phyloP scores from a whole-genome alignment of 2,113 vertebrate genomes.

The Ranitomeya variabilis region DNA sequence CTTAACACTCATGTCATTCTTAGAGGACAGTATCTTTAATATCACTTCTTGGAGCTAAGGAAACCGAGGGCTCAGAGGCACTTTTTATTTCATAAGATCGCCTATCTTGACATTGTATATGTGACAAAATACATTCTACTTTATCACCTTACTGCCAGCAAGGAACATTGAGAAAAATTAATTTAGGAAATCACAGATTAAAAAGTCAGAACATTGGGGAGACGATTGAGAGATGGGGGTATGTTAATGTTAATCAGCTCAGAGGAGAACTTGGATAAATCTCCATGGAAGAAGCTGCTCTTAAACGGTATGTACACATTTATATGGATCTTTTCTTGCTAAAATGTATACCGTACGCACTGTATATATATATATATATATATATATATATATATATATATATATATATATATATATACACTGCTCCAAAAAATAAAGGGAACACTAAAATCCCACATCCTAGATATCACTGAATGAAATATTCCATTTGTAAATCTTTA shows the following conservation, averaged over 20 bases:
- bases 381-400: too few relatives aligned
- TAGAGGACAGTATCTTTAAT: conserved; percentile 53
- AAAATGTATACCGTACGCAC: too few relatives aligned
- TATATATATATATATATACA: too few relatives aligned
- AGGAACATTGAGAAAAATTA: conserved; percentile 37
- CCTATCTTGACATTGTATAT: conserved; percentile 53
- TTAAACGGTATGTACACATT: neutral
- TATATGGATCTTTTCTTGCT: too few relatives aligned
- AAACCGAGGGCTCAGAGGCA: conserved; percentile 36
- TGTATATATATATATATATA: too few relatives aligned
- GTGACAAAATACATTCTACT: conserved; percentile 51
- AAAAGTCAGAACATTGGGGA: conserved; percentile 16
- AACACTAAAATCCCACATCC: too few relatives aligned
- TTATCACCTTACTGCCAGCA: conserved; percentile 46
- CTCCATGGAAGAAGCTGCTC: neutral
- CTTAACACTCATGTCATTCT: conserved; percentile 53
- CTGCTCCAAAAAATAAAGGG: too few relatives aligned
- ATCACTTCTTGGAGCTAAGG: conserved; percentile 40
- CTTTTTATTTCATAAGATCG: conserved; percentile 54
- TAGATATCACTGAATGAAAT: too few relatives aligned
- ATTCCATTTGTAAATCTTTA: too few relatives aligned
- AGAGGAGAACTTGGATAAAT: neutral
- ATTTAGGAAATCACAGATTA: conserved; percentile 42
- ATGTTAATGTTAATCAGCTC: neutral
- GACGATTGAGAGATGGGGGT: neutral